phyloP scores from a whole-genome alignment of 2,797 vertebrate species.

The Gila robusta region DNA sequence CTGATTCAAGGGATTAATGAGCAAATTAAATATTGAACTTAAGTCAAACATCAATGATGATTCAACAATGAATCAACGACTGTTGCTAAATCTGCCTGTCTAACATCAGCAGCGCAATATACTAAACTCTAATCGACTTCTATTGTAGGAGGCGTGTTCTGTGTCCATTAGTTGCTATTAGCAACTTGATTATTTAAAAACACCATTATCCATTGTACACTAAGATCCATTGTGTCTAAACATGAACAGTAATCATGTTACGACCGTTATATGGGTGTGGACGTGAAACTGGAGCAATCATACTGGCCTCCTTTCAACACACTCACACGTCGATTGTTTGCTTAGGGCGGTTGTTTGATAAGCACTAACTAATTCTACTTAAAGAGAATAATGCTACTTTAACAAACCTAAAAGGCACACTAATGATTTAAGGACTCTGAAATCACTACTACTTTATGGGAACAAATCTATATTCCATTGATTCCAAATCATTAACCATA shows the following conservation, averaged over 20 bases:
- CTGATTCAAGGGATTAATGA: background rate
- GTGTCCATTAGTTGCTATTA: slow-evolving; percentile 14
- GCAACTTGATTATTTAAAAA: slow-evolving; percentile 26
- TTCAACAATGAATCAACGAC: background rate
- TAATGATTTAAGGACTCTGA: background rate
- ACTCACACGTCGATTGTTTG: slow-evolving; percentile 18
- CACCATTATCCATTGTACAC: background rate
- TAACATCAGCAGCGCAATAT: background rate
- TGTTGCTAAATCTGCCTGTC: background rate
- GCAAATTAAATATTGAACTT: background rate
- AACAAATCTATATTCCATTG: background rate
- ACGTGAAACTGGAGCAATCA: slow-evolving; percentile 30
- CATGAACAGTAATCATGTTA: slow-evolving; percentile 14
- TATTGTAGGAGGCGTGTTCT: background rate
- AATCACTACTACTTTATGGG: background rate
- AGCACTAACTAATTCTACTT: background rate
- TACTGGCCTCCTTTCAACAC: slow-evolving; percentile 1
- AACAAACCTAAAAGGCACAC: background rate
- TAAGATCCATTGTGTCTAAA: slow-evolving; percentile 24
- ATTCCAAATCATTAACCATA: background rate
- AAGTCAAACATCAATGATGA: background rate
- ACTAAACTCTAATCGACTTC: background rate
- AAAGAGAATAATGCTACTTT: background rate
- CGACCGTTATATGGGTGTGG: slow-evolving; percentile 34
- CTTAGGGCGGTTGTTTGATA: slow-evolving; percentile 21